Base-by-base conservation (phyloP, 2,797 vertebrate species). In the Arrhamphus sclerolepis region DNA sequence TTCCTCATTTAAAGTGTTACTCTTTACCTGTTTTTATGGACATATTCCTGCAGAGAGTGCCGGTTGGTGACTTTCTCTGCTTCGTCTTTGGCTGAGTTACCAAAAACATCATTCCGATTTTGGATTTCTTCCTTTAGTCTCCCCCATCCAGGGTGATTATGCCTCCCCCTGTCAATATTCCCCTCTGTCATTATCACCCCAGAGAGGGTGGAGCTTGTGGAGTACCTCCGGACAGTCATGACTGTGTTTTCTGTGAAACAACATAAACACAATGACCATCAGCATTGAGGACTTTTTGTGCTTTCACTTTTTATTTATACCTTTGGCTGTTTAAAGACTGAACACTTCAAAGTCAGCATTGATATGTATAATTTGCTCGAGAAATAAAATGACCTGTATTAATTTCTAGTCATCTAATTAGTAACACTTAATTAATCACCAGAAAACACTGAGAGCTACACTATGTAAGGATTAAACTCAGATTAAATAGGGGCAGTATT, bases 211-310 rank as follows among this genome's bases (percentile, higher is more conserved):
- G 91, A 87, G 29, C 90, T 72, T 0, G 92, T 75, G 13, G 93
- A 93, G 75, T 99, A 99, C 53, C 96, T 92, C 31, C 97, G 89
- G 31, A 99, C 96, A 0, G 95, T 98, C 97, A 98, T 99, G 83
- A 95, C 94, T 31, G 87, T 59, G 47, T 93, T 89, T 21, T 92
- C 96, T 99, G 85, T 24, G 24, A 58, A 66, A 58, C 6, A 56
- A 22, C 2, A 40, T 13, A 4, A 51, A 43, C 18, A 46, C 21
- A 5, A 5, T 19, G 10, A n/a, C 34, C 28, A 34, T 7, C 6
- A 42, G 6, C n/a, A 6, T 3, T 1, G 19, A 43, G 22, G 7
- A 7, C 9, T 42, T 41, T n/a, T 40, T 3, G 4, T 41, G 14
- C 17, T 19, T 20, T 5, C 17, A 9, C 10, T 34, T 10, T 7